Conservation (phyloP, 2,888 invertebrate species). For the Diabrotica balteata region DNA sequence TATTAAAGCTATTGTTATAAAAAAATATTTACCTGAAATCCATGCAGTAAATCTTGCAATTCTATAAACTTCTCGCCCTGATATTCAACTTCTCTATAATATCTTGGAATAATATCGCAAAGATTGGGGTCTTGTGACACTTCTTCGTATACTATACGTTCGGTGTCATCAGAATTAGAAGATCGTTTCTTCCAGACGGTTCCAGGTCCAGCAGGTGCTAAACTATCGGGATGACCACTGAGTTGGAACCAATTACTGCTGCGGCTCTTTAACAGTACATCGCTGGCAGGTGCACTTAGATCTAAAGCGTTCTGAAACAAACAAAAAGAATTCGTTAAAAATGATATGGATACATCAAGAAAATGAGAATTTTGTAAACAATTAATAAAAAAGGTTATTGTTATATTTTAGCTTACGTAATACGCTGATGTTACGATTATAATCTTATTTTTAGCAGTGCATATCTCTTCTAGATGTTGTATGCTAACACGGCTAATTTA, state of each 20-base stretch:
- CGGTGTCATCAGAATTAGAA: constrained; percentile 73
- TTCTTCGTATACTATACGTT: constrained; percentile 80
- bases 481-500: too few species aligned
- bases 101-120: constrained; percentile 79
- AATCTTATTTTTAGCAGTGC: too few species aligned
- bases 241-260: constrained; percentile 85
- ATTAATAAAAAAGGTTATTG: too few species aligned
- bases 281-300: constrained; percentile 88
- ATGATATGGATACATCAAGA: too few species aligned
- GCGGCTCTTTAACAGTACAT: constrained; percentile 78
- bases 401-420: too few species aligned
- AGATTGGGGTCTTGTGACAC: constrained; percentile 77
- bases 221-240: constrained; percentile 90
- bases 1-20: background rate
- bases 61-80: constrained; percentile 88
- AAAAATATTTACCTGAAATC: constrained; percentile 67
- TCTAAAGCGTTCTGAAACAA: constrained; percentile 85
- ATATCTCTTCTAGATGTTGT: too few species aligned
- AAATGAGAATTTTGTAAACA: too few species aligned
- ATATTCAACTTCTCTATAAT: constrained; percentile 83
- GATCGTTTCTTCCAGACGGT: constrained; percentile 92
- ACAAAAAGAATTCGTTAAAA: constrained; percentile 5
- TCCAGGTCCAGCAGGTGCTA: constrained; percentile 91
- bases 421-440: too few species aligned
- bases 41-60: constrained; percentile 90